Base-by-base conservation (phyloP, 2,113 vertebrate species). In the Tragelaphus strepsiceros region DNA sequence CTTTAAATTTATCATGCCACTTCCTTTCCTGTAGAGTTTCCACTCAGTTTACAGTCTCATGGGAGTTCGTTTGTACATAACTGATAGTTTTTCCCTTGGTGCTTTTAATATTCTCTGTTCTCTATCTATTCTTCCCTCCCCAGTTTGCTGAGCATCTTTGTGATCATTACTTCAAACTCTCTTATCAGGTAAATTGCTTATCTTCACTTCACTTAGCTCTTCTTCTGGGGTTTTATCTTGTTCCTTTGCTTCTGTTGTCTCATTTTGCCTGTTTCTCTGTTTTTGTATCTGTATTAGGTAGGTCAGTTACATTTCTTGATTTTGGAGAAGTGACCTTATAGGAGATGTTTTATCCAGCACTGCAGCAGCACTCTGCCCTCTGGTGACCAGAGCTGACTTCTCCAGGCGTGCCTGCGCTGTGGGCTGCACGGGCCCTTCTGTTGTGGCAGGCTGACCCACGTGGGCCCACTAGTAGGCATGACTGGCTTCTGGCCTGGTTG, bases 271-370 rank as follows among this genome's bases (percentile, higher is more conserved):
- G 32, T 35, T 54, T 35, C 32, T 35, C 30, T 35, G 51, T 35
- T 1, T 35, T 2, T 24, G 22, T 35, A 0, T 83, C 81, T 35
- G 21, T 35, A 1, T 35, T 56, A 24, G 80, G 32, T 4, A 54
- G 51, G 32, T 35, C 12, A 56, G 53, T 56, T 5, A 1, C 10
- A 8, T 5, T 24, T 83, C 32, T 56, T 8, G 30, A 8, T 83
- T 53, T 35, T 35, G 81, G 32, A 35, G 51, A 2, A 83, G 81
- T 35, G 49, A 3, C 51, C 51, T 22, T n/a, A 7, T 4, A 14
- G 30, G 11, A 0, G 30, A 2, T 1, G 5, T 2, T 11, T n/a
- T 7, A 22, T 35, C n/a, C 4, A 1, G 64, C 19, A 0, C 64
- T 35, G 64, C 21, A 35, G 51, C 12, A 35, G 78, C 5, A 3